phyloP scores from a whole-genome alignment of 2,113 vertebrate genomes.

The Prionailurus bengalensis region DNA sequence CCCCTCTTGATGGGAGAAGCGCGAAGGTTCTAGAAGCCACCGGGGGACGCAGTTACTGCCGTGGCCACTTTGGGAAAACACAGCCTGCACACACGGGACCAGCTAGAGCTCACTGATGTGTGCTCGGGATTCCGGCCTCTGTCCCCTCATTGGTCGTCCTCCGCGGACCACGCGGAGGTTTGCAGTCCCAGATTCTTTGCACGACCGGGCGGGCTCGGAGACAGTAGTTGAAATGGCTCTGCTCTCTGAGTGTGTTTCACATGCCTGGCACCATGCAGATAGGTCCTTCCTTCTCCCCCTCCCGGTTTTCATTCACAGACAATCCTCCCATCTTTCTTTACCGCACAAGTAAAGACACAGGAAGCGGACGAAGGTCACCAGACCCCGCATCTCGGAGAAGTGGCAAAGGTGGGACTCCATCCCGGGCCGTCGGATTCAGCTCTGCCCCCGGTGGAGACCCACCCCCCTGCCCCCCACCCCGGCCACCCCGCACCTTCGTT shows the following conservation, averaged over 20 bases:
- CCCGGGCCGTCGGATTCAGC: fast-evolving
- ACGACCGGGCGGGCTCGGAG: neutral
- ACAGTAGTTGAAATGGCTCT: fast-evolving
- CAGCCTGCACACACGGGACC: neutral
- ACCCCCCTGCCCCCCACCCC: too few species aligned
- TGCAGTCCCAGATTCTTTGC: neutral
- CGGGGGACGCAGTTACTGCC: neutral
- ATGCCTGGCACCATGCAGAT: neutral
- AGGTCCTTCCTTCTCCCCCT: neutral
- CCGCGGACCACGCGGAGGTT: neutral
- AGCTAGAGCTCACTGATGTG: fast-evolving
- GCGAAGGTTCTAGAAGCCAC: neutral
- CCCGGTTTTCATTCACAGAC: neutral
- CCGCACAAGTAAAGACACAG: too few species aligned
- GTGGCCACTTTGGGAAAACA: neutral
- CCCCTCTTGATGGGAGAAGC: neutral
- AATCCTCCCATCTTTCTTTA: neutral
- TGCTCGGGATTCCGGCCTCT: fast-evolving
- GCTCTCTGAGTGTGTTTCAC: neutral
- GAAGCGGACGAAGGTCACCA: neutral
- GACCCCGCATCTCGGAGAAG: neutral
- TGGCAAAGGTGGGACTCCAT: neutral
- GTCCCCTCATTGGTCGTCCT: too few species aligned
- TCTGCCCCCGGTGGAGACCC: neutral
- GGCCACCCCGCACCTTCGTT: fast-evolving